Percentiles rank a stretch among this genome's conserved stretches.
These are phyloP conservation scores for Camptogramma bilineatum DNA, from an alignment of 2,888 invertebrate genomes.

Conservation along the genomic window DNA sequence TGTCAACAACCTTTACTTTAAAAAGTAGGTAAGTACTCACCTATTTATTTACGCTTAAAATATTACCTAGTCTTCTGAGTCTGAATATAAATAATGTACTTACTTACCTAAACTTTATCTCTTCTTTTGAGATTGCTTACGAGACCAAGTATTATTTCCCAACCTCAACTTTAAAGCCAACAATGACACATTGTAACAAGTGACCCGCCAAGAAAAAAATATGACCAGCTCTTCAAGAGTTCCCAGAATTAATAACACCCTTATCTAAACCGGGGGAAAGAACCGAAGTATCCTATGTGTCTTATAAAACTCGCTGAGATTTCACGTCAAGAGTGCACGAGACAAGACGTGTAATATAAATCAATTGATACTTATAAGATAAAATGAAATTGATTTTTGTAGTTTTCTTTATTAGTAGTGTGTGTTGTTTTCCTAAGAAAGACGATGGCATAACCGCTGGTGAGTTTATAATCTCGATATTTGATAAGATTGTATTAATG, in stretches of 20 bases:
- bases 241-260: conserved; percentile 6
- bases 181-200: not conserved
- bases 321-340: conserved; percentile 6
- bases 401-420: conserved; percentile 11
- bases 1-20: not conserved
- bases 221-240: conserved; percentile 4
- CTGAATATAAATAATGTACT: too few relatives aligned
- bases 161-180: not conserved
- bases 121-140: too few relatives aligned
- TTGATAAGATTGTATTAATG: not conserved
- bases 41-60: too few relatives aligned
- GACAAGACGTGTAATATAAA: conserved; percentile 10
- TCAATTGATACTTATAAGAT: not conserved
- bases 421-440: conserved; percentile 10
- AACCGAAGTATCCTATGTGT: conserved; percentile 14
- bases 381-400: conserved; percentile 18
- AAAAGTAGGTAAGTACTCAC: too few relatives aligned
- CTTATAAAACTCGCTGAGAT: conserved; percentile 7
- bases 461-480: conserved; percentile 9
- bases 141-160: too few relatives aligned
- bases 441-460: conserved; percentile 2
- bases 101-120: too few relatives aligned
- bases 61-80: too few relatives aligned
- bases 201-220: not conserved
- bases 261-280: conserved; percentile 24